These are phyloP conservation scores for Megamerina dolium DNA, from an alignment of 2,888 invertebrate genomes.

Conservation along the genomic window DNA sequence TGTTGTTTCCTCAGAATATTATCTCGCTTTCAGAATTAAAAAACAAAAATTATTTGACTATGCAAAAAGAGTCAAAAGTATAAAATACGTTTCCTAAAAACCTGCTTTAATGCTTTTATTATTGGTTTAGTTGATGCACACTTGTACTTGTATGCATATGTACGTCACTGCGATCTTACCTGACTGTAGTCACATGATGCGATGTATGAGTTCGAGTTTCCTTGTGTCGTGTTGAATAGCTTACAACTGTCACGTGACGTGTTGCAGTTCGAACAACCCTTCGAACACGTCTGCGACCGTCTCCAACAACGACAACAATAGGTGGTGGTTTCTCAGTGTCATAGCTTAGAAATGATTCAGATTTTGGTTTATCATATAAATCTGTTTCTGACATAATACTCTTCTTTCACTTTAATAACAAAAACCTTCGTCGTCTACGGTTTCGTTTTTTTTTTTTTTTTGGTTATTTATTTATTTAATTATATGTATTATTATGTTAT, in stretches of 20 bases:
- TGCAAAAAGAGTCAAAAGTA: no score
- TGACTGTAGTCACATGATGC: conserved; percentile 50
- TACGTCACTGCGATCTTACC: no score
- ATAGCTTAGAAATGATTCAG: conserved; percentile 47
- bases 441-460: neutral
- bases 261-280: conserved; percentile 49
- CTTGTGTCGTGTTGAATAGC: conserved; percentile 49
- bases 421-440: neutral
- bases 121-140: no score
- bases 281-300: conserved; percentile 48
- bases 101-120: no score
- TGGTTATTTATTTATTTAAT: neutral
- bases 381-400: conserved; percentile 38
- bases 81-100: no score
- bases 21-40: no score
- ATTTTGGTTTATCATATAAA: conserved; percentile 27
- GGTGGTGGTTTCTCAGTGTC: conserved; percentile 43
- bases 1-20: no score
- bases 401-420: no score
- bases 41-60: no score
- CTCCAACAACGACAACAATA: conserved; percentile 49
- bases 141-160: no score
- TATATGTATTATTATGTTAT: neutral
- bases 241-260: conserved; percentile 49
- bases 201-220: conserved; percentile 49